Conservation (phyloP, 2,113 vertebrate species). For the Xiphophorus hellerii region DNA sequence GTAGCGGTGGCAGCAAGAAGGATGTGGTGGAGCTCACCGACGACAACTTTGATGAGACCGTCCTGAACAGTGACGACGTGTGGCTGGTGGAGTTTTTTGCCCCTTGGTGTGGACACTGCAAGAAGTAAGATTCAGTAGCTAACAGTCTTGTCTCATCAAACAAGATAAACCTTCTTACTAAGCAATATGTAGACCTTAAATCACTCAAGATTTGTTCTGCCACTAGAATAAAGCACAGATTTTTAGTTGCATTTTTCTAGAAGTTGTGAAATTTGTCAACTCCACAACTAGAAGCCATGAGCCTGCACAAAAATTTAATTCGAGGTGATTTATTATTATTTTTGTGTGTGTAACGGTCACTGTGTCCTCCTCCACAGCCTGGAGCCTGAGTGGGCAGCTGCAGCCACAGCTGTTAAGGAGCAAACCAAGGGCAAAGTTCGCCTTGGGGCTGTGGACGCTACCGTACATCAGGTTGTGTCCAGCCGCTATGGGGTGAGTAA, state of each 20-base stretch:
- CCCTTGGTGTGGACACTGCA: constrained; percentile 99
- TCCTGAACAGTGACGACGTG: constrained; percentile 85
- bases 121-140: constrained; percentile 85
- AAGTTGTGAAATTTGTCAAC: no score
- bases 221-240: not conserved
- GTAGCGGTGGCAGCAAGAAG: constrained; percentile 80
- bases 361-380: constrained; percentile 74
- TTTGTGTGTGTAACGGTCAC: not conserved
- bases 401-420: constrained; percentile 90
- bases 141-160: not conserved
- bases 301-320: no score
- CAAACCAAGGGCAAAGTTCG: constrained; percentile 94
- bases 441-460: constrained; percentile 92
- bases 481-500: constrained; percentile 88
- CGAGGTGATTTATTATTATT: no score
- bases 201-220: not conserved
- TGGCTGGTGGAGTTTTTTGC: constrained; percentile 99
- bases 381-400: constrained; percentile 95
- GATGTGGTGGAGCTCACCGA: constrained; percentile 93
- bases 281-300: no score
- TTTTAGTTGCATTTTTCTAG: no score
- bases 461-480: constrained; percentile 86
- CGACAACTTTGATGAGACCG: constrained; percentile 90
- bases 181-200: not conserved
- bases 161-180: not conserved